Conservation (phyloP, 2,113 vertebrate genomes). For the Petroica traversi region DNA sequence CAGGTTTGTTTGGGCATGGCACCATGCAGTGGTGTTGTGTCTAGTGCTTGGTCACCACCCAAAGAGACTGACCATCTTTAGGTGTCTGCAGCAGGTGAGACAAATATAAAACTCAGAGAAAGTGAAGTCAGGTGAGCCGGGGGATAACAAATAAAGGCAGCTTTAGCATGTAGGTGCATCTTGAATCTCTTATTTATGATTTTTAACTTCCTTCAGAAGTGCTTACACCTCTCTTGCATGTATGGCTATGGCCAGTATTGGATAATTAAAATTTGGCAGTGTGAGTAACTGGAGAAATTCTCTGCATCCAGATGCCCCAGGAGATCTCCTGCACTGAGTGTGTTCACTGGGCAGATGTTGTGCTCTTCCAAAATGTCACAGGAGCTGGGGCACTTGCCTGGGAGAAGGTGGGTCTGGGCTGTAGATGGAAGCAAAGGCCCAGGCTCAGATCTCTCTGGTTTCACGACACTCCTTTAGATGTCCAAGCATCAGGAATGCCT, state of each 20-base stretch:
- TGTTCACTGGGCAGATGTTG: no score
- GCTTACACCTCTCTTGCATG: neutral
- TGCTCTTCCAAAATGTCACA: neutral
- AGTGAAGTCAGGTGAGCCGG: neutral
- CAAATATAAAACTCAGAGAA: neutral
- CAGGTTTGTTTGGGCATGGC: neutral
- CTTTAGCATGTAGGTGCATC: neutral
- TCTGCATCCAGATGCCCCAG: neutral
- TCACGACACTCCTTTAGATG: neutral
- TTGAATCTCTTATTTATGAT: neutral
- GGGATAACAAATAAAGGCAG: neutral
- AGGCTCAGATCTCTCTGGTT: neutral
- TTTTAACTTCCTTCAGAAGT: neutral
- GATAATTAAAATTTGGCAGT: fast-evolving
- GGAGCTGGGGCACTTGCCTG: neutral
- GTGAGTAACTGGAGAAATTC: neutral
- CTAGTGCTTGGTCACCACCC: neutral
- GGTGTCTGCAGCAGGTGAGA: neutral
- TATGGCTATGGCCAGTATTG: neutral
- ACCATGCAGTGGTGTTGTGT: neutral
- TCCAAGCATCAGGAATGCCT: neutral
- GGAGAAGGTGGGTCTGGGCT: neutral
- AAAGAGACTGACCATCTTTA: neutral
- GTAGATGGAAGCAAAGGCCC: neutral
- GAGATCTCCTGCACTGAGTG: neutral